phyloP scores from a whole-genome alignment of 2,113 vertebrate genomes.

The Scartelaos histophorus region DNA sequence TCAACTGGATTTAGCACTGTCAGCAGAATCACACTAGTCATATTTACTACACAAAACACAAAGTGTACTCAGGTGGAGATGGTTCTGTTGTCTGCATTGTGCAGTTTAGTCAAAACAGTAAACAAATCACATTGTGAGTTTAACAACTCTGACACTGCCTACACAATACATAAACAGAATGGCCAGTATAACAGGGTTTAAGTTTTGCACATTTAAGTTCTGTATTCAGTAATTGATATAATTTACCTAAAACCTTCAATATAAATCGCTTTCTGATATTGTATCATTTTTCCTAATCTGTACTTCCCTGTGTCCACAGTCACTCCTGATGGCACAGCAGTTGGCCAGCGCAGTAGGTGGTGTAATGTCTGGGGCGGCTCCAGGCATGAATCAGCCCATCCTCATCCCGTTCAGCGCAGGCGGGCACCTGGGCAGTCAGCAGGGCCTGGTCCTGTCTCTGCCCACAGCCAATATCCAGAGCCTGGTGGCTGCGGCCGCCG shows the following conservation, averaged over 20 bases:
- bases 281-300: constrained; percentile 16
- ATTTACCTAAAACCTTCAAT: background rate
- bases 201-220: background rate
- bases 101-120: background rate
- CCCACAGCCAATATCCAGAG: constrained; percentile 97
- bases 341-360: constrained; percentile 91
- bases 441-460: constrained; percentile 96
- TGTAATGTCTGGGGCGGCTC: constrained; percentile 91
- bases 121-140: background rate
- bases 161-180: background rate
- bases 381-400: constrained; percentile 94
- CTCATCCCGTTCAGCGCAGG: constrained; percentile 98
- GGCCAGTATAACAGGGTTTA: background rate
- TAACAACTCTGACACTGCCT: background rate
- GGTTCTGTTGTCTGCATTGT: background rate
- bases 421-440: constrained; percentile 93
- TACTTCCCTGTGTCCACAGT: constrained; percentile 67
- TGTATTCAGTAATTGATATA: background rate
- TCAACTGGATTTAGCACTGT: background rate
- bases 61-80: background rate
- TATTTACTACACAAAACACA: background rate
- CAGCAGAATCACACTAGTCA: background rate
- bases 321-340: constrained; percentile 94
- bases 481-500: constrained; percentile 96
- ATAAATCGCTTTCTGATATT: constrained; percentile 10